Base-by-base conservation (phyloP, 23 tunicate species). In the Styela clava region DNA sequence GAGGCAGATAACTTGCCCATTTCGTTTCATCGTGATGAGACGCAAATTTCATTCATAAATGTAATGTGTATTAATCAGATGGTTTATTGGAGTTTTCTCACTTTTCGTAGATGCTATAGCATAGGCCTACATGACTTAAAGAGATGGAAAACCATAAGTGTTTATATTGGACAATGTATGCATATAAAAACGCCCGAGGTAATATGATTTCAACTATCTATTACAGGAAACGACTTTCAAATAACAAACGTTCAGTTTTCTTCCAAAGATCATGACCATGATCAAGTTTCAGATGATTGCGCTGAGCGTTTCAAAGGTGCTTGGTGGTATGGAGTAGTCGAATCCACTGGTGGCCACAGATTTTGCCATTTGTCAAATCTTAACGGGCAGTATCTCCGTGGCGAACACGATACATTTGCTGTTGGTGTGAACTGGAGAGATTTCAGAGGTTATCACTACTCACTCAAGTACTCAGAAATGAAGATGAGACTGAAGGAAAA, bases 251-350 rank as follows among this genome's bases (percentile, higher is more conserved):
- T 73, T 12, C 52, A 33, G 78, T 73, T 73, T 73, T 1, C 78
- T 16, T n/a, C 78, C 0, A 34, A 73, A 73, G 78, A 73, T 18
- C 78, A 31, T 35, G 78, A 73, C 32, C 78, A 73, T n/a, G 78
- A 73, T 22, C 36, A 31, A 16, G 0, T 32, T 32, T 3, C 78
- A 0, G 56, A 27, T 1, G 51, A 73, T 73, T 73, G 56, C 78
- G 51, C 51, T 16, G 51, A 73, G n/a, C 56, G 0, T 34, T 73
- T 1, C 51, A 73, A 73, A 35, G 78, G 78, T n/a, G 78, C 51
- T 16, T 73, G 78, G 78, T 73, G 78, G 78, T 73, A 73, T 27
- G 0, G 2, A 19, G 2, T 12, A 7, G 12, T 44, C 56, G 12
- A 12, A 5, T 12, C 56, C 7, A 5, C 7, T 44, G 7, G 9